Percentiles rank a stretch among this genome's conserved stretches.
phyloP scores from a whole-genome alignment of 23 tunicate species.

The Trididemnum nubilum region DNA sequence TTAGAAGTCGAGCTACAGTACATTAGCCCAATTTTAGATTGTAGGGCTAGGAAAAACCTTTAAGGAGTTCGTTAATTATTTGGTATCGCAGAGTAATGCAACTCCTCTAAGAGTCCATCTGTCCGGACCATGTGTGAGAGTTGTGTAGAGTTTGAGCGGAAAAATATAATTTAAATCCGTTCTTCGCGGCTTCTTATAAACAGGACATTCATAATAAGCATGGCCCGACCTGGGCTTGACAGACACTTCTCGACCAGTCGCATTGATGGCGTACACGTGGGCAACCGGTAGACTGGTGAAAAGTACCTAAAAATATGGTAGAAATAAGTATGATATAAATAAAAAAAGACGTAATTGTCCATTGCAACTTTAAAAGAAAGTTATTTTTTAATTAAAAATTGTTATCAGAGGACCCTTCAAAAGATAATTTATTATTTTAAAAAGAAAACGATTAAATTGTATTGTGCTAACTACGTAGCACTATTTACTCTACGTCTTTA shows the following conservation, averaged over 20 bases:
- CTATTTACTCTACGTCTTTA: no score
- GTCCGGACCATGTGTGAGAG: slow-evolving; percentile 76
- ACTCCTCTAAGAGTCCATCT: slow-evolving; percentile 94
- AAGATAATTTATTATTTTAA: no score
- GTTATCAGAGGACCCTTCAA: no score
- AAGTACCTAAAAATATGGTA: slow-evolving; percentile 48
- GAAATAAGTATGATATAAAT: no score
- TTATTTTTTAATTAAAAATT: no score
- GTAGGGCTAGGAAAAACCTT: no score
- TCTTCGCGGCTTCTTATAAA: slow-evolving; percentile 92
- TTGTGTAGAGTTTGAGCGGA: slow-evolving; percentile 73
- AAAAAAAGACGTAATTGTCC: not conserved
- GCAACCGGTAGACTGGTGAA: slow-evolving; percentile 90
- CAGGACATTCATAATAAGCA: slow-evolving; percentile 87
- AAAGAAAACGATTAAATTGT: no score
- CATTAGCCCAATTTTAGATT: no score
- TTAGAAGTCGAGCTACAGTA: no score
- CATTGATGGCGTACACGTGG: slow-evolving; percentile 95
- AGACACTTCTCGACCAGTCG: slow-evolving; percentile 39
- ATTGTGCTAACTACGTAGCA: no score
- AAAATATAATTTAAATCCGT: slow-evolving; percentile 92
- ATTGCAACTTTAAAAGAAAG: not conserved
- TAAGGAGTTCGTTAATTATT: no score
- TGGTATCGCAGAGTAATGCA: slow-evolving; percentile 88
- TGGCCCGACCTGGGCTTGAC: slow-evolving; percentile 66